These are phyloP conservation scores for Acleris sparsana DNA, from an alignment of 2,888 invertebrate genomes.

Conservation along the genomic window DNA sequence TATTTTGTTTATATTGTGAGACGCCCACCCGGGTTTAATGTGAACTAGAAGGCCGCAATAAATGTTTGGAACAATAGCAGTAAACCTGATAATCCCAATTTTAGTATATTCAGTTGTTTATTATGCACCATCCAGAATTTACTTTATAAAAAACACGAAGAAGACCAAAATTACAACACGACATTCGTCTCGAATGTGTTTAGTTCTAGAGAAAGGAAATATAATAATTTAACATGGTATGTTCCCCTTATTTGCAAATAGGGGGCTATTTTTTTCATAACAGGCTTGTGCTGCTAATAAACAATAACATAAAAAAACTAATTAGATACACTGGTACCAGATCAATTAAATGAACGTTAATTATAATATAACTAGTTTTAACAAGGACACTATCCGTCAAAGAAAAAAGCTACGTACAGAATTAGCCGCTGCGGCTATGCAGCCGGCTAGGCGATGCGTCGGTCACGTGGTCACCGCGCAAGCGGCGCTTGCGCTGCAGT, in stretches of 20 bases:
- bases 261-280: no score
- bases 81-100: conserved; percentile 1
- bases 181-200: no score
- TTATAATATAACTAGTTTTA: background rate
- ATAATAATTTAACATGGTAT: no score
- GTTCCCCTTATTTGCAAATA: no score
- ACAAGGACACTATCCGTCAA: conserved; percentile 8
- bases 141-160: background rate
- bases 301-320: no score
- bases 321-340: no score
- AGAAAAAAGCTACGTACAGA: conserved; percentile 28
- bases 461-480: conserved; percentile 38
- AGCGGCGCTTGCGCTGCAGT: conserved; percentile 50
- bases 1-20: conserved; percentile 43
- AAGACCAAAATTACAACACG: no score
- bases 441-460: conserved; percentile 16
- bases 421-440: conserved; percentile 21
- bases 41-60: conserved; percentile 41
- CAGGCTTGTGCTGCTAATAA: no score
- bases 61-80: conserved; percentile 15
- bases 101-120: background rate
- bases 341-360: background rate
- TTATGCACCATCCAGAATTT: background rate
- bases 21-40: conserved; percentile 35
- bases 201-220: no score